Evolutionary conservation across 2,888 invertebrate species (phyloP).

Genomic region (Cheilosia vernalis): DNA sequence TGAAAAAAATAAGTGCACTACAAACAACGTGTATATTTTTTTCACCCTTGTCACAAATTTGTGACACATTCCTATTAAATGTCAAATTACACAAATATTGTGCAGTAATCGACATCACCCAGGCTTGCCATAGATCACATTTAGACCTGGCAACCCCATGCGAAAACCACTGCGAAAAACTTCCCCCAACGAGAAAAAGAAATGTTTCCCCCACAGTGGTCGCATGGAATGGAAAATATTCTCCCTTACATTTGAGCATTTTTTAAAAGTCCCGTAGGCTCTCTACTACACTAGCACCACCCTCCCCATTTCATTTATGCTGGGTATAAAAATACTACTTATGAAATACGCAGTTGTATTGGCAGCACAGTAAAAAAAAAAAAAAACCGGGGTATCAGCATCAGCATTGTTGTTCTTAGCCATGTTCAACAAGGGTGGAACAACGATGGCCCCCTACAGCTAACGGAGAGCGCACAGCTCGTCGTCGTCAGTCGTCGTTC

Average conservation of each 20-base stretch:
- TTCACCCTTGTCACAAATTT: no score
- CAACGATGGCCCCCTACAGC: conserved; percentile 28
- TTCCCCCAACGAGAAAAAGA: not conserved
- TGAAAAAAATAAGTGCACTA: no score
- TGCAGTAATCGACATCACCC: not conserved
- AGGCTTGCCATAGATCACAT: not conserved
- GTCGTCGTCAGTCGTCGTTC: conserved; percentile 27
- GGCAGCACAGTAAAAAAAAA: conserved; percentile 27
- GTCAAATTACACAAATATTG: not conserved
- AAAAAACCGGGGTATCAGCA: conserved; percentile 30
- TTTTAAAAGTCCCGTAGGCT: conserved; percentile 7
- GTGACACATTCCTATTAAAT: no score
- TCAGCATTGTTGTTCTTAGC: conserved; percentile 11
- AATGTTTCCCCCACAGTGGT: not conserved
- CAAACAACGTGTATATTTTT: no score
- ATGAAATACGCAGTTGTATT: conserved; percentile 24
- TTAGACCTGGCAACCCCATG: not conserved
- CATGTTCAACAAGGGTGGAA: conserved; percentile 55
- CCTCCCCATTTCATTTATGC: not conserved
- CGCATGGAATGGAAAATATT: not conserved
- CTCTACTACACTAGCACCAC: not conserved
- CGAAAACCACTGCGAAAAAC: not conserved
- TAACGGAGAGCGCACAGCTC: conserved; percentile 33
- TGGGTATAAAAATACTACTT: not conserved
- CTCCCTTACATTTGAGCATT: not conserved